These are phyloP conservation scores for Gastrophysa polygoni DNA, from an alignment of 2,888 invertebrate genomes.

Conservation along the genomic window DNA sequence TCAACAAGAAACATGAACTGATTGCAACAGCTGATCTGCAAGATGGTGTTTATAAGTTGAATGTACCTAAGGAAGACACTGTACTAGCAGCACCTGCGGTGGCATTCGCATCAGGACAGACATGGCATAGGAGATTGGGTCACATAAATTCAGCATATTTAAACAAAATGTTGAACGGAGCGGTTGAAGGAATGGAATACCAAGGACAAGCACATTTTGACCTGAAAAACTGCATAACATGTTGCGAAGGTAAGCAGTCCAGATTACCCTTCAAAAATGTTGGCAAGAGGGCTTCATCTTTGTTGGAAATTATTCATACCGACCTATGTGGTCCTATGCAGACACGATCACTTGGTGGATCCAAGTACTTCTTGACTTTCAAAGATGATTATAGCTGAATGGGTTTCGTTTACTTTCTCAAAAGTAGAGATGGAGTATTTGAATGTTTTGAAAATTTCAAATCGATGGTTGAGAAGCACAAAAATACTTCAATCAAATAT, in stretches of 20 bases:
- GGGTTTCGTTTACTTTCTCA: neutral
- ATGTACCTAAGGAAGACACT: no score
- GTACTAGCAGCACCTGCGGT: no score
- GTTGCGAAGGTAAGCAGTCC: neutral
- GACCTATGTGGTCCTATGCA: conserved; percentile 6
- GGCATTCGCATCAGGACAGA: no score
- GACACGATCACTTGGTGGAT: neutral
- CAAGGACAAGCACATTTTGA: no score
- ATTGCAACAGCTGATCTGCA: no score
- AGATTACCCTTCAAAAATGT: neutral
- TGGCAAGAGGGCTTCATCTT: neutral
- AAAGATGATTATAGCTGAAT: neutral
- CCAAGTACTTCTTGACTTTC: conserved; percentile 2
- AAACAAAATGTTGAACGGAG: conserved; percentile 1
- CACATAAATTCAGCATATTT: conserved; percentile 9
- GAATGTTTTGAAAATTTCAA: neutral
- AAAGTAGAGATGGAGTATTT: conserved; percentile 2
- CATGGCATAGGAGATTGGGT: neutral
- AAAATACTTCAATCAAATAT: conserved; percentile 1
- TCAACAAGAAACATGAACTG: no score
- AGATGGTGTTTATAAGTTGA: no score
- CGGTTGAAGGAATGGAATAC: neutral
- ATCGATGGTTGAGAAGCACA: neutral
- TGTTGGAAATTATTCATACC: conserved; percentile 3
- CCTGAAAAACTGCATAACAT: neutral